Evolutionary conservation across 2,113 vertebrate genomes (phyloP).

Genomic region (Coptodon rendalli): DNA sequence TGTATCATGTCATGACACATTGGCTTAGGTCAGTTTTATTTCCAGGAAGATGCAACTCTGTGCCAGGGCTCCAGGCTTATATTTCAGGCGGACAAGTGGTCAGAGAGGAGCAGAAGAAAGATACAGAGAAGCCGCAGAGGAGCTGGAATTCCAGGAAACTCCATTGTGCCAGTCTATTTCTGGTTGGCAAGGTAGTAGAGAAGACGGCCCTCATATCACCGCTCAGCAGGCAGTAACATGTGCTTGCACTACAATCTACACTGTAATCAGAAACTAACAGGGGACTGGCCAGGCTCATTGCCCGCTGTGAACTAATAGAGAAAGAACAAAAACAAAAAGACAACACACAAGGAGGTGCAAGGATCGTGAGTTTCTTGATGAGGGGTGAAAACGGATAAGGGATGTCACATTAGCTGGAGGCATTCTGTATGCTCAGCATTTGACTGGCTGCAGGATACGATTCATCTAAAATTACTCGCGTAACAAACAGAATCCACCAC

Average conservation of each 20-base stretch:
- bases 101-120: neutral
- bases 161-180: slow-evolving; percentile 12
- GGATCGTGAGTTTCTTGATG: slow-evolving; percentile 8
- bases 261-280: slow-evolving; percentile 52
- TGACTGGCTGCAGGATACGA: neutral
- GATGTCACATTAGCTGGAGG: neutral
- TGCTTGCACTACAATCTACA: slow-evolving; percentile 51
- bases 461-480: neutral
- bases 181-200: slow-evolving; percentile 36
- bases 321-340: neutral
- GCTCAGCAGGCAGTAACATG: slow-evolving; percentile 54
- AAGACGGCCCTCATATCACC: slow-evolving; percentile 23
- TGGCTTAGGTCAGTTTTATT: slow-evolving; percentile 33
- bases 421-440: neutral
- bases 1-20: neutral
- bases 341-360: neutral
- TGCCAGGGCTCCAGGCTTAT: slow-evolving; percentile 18
- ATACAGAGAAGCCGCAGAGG: neutral
- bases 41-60: slow-evolving; percentile 9
- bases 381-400: slow-evolving; percentile 5
- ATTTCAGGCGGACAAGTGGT: slow-evolving; percentile 15
- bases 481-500: neutral
- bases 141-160: slow-evolving; percentile 40
- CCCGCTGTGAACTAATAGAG: slow-evolving; percentile 15
- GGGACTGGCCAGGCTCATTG: slow-evolving; percentile 16